A percentile compares a stretch with the other conserved stretches of the same genome.
phyloP scores from a whole-genome alignment of 2,113 vertebrate genomes.

The Galeopterus variegatus region DNA sequence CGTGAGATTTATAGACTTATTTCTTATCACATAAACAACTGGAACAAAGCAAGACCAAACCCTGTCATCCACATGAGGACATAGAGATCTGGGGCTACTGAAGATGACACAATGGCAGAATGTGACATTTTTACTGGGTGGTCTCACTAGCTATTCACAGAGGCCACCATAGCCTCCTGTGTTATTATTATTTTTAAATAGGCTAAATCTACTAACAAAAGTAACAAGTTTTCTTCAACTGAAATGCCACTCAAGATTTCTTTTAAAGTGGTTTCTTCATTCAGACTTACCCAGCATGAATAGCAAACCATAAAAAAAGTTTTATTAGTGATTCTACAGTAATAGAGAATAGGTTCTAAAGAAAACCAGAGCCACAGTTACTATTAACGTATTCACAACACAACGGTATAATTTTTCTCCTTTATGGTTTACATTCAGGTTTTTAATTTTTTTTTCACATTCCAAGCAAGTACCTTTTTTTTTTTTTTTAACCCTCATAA shows the following conservation, averaged over 20 bases:
- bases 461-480: background rate
- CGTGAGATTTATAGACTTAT: constrained; percentile 34
- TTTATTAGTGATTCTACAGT: background rate
- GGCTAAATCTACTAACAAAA: constrained; percentile 72
- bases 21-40: constrained; percentile 39
- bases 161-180: background rate
- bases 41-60: background rate
- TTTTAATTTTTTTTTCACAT: constrained; percentile 34
- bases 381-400: background rate
- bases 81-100: background rate
- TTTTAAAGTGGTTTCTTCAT: constrained; percentile 44
- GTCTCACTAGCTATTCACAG: background rate
- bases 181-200: constrained; percentile 56
- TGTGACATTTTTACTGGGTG: background rate
- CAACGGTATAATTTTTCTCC: background rate
- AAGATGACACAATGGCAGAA: constrained; percentile 19
- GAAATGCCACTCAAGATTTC: constrained; percentile 50
- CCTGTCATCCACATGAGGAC: background rate
- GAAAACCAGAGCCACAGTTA: background rate
- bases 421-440: constrained; percentile 44
- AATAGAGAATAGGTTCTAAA: background rate
- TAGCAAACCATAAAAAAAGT: background rate
- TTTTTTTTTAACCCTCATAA: constrained; percentile 47
- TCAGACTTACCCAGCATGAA: constrained; percentile 34
- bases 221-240: constrained; percentile 18